Conservation (phyloP, 2,113 vertebrate genomes). For the Pyrgilauda ruficollis region DNA sequence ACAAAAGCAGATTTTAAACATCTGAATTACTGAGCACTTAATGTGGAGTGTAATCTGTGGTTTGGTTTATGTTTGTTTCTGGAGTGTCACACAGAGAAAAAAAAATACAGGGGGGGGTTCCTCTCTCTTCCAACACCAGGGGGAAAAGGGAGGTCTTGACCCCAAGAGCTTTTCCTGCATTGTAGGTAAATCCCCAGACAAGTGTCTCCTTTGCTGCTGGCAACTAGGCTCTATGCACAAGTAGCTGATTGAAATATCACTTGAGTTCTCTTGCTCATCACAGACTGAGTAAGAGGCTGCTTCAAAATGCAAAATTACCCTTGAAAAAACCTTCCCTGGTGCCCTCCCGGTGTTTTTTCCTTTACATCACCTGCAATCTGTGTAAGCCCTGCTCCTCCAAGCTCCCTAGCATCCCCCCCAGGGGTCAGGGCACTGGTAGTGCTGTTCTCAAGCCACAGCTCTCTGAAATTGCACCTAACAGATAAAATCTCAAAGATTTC, state of each 20-base stretch:
- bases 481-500: not conserved
- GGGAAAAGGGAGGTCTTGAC: not conserved
- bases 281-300: not conserved
- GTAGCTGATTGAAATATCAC: not conserved
- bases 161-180: not conserved
- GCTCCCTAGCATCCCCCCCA: not conserved
- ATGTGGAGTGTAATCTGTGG: conserved; percentile 21
- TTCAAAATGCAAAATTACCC: conserved; percentile 39
- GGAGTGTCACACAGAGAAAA: not conserved
- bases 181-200: not conserved
- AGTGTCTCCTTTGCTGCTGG: not conserved
- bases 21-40: conserved; percentile 50
- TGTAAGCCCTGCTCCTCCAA: not conserved
- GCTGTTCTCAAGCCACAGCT: not conserved
- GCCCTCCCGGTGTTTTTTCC: conserved; percentile 2
- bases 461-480: not conserved
- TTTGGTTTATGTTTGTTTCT: not conserved
- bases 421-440: not conserved
- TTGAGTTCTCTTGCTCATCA: not conserved
- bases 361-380: not conserved
- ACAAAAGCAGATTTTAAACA: conserved; percentile 52
- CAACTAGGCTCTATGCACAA: not conserved
- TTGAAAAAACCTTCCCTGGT: conserved; percentile 8
- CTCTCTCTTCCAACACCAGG: not conserved
- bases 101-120: not conserved